Base-by-base conservation (phyloP, 2,797 vertebrate genomes). In the Melanotaenia maccullochi region DNA sequence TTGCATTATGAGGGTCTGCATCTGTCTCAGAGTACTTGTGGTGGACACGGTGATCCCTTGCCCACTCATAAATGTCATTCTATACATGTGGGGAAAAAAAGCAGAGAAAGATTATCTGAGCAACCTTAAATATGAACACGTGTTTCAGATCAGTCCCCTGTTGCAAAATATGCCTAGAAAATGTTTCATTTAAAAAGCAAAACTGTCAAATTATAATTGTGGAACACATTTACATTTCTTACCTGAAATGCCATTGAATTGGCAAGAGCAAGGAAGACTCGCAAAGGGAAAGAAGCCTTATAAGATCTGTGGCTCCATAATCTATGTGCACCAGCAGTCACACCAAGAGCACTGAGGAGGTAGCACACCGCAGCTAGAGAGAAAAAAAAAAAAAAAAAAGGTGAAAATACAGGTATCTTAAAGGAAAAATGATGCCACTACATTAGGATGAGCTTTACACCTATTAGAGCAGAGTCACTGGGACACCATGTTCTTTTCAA, bases 241-340 rank as follows among this genome's bases (percentile, higher is more conserved):
- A 99, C 97, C 97, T 99, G 96, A 90, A 98, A 99, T 2, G 97
- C 96, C 94, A 99, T 93, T 0, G 97, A 96, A 90, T 98, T 98
- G 62, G 81, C 92, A 9, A 96, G 42, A 7, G 96, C 94, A 33
- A 99, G 91, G 89, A 98, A 96, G 87, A 97, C 61, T 60, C 95
- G 73, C 68, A 99, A 93, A 22, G 97, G 97, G 69, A 95, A 68
- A 0, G 94, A 92, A 5, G 96, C 97, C 89, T 97, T 98, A 85
- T 97, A 99, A 73, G 95, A 93, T 58, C 96, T 93, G 87, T 99
- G 98, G 79, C 98, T 98, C 97, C 97, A 99, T 64, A 99, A 95
- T 63, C 97, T 95, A 86, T 99, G 98, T 3, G 95, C 96, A 32
- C 97, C 97, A 0, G 97, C 97, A 1, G 97, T 98, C 73, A 99